These are phyloP conservation scores for Thrips palmi DNA, from an alignment of 1,140 invertebrate genomes.

Conservation along the genomic window DNA sequence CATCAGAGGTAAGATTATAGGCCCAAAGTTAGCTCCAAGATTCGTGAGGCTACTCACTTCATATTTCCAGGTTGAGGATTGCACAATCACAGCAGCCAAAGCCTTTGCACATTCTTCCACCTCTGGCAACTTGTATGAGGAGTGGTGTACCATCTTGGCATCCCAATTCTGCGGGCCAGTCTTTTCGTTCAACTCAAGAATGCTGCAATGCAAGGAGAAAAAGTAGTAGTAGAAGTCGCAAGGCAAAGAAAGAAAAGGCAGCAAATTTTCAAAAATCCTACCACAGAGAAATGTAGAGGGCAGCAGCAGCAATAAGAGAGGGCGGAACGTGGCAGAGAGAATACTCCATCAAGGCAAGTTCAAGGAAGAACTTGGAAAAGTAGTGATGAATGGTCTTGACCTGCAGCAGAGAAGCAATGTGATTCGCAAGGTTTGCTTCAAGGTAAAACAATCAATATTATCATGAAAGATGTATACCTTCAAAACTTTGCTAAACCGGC, in stretches of 20 bases:
- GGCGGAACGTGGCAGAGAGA: constrained; percentile 60
- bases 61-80: background rate
- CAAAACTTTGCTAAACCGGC: constrained; percentile 60
- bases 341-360: constrained; percentile 69
- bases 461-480: constrained; percentile 25
- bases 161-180: background rate
- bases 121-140: no score
- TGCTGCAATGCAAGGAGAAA: background rate
- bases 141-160: background rate
- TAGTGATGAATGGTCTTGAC: constrained; percentile 55
- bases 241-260: no score
- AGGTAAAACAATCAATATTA: background rate
- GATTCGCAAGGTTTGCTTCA: background rate
- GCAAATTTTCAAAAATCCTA: constrained; percentile 20
- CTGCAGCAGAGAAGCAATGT: constrained; percentile 5
- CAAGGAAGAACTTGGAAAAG: constrained; percentile 84
- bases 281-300: constrained; percentile 48
- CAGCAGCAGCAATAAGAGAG: constrained; percentile 58
- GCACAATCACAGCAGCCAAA: background rate
- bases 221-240: no score
- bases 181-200: background rate
- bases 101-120: no score
- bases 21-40: constrained; percentile 1
- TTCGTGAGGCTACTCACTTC: background rate
- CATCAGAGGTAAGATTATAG: background rate